Percentiles rank a stretch among this genome's conserved stretches.
These are phyloP conservation scores for Rallus crepitans DNA, from an alignment of 2,797 vertebrate genomes.

Conservation along the genomic window DNA sequence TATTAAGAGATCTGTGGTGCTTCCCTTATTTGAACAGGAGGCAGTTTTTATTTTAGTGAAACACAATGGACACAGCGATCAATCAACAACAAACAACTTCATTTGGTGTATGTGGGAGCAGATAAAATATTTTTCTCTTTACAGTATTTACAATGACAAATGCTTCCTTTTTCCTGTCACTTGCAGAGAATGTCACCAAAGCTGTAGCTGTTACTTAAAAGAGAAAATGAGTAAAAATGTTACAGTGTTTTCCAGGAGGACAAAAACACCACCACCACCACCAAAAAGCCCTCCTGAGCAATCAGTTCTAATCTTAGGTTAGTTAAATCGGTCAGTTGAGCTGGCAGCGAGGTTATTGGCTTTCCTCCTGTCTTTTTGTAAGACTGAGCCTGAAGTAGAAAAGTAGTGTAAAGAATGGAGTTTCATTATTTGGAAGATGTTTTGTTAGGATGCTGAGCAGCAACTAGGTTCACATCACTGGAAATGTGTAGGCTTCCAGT, in stretches of 20 bases:
- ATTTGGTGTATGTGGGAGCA: neutral
- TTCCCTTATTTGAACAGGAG: slow-evolving; percentile 41
- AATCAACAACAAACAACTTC: slow-evolving; percentile 13
- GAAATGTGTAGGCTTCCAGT: neutral
- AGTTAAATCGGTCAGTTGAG: neutral
- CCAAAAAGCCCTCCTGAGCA: neutral
- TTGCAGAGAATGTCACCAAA: slow-evolving; percentile 12
- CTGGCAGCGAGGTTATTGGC: neutral
- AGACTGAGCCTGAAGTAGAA: neutral
- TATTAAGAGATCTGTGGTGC: neutral
- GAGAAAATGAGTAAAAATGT: slow-evolving; percentile 25
- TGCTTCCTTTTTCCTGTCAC: slow-evolving; percentile 45
- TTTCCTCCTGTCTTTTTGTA: neutral
- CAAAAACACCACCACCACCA: neutral
- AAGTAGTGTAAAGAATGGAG: neutral
- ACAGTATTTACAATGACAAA: slow-evolving; percentile 31
- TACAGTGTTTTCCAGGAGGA: neutral
- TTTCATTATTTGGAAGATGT: neutral
- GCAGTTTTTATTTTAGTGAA: neutral
- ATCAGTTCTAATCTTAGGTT: slow-evolving; percentile 9
- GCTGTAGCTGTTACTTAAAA: neutral
- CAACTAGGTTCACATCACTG: neutral
- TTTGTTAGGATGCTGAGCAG: neutral
- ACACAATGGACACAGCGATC: neutral
- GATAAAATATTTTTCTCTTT: slow-evolving; percentile 48